Conservation (phyloP, 2,113 vertebrate genomes). For the Podarcis cretensis region DNA sequence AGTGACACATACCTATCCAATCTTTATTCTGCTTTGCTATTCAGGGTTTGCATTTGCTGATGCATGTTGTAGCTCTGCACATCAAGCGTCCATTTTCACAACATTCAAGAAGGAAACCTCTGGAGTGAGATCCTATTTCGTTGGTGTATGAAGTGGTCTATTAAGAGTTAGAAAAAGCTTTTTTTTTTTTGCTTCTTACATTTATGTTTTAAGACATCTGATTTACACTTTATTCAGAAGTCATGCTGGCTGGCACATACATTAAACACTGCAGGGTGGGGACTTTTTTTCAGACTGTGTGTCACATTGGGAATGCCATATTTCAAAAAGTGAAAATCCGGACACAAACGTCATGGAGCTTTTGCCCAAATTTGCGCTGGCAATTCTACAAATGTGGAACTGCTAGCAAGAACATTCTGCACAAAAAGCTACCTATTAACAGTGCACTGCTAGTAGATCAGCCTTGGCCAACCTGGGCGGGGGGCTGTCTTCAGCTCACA, state of each 20-base stretch:
- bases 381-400: no score
- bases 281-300: no score
- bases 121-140: not conserved
- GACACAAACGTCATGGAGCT: no score
- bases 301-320: no score
- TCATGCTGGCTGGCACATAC: not conserved
- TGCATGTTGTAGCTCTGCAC: not conserved
- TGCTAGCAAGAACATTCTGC: no score
- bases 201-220: not conserved
- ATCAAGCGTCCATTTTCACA: not conserved
- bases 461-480: no score
- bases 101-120: not conserved
- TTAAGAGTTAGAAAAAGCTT: not conserved
- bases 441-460: no score
- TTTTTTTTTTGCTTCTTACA: not conserved
- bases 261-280: not conserved
- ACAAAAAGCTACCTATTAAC: no score
- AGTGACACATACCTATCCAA: not conserved
- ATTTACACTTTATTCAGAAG: not conserved
- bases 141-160: not conserved
- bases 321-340: no score
- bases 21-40: not conserved
- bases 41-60: not conserved
- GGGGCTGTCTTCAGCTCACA: no score
- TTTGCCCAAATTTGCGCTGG: no score